Percentiles rank a stretch among this genome's conserved stretches.
Conservation (phyloP, 2,888 invertebrate species). For the Macaria liturata region DNA sequence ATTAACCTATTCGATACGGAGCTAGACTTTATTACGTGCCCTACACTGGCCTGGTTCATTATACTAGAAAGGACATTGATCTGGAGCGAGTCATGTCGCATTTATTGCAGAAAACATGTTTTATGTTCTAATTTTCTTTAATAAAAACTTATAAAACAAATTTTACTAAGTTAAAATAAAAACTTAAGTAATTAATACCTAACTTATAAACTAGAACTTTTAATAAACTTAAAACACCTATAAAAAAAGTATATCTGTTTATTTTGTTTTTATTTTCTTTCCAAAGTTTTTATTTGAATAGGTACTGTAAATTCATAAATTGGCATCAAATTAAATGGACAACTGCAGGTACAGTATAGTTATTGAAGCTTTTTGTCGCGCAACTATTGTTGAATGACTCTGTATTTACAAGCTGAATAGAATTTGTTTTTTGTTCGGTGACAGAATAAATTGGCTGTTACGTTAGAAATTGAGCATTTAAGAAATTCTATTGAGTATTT, state of each 20-base stretch:
- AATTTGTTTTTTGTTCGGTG: slow-evolving; percentile 8
- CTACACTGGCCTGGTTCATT: slow-evolving; percentile 11
- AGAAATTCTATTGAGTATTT: slow-evolving; percentile 1
- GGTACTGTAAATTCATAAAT: slow-evolving; percentile 3
- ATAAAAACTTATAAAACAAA: too few relatives aligned
- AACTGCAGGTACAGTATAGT: too few relatives aligned
- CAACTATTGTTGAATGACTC: not conserved
- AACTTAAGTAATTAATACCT: too few relatives aligned
- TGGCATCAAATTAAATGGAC: slow-evolving; percentile 2
- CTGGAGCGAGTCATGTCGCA: not conserved
- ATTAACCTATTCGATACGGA: slow-evolving; percentile 25
- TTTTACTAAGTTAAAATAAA: too few relatives aligned
- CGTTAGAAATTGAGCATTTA: slow-evolving; percentile 6
- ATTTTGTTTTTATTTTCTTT: not conserved
- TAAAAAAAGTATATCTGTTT: too few relatives aligned
- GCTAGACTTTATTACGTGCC: slow-evolving; percentile 7
- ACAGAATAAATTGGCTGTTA: slow-evolving; percentile 10
- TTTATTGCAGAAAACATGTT: not conserved
- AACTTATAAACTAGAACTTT: too few relatives aligned
- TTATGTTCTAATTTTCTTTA: slow-evolving; percentile 2
- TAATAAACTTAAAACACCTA: too few relatives aligned
- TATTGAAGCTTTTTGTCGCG: too few relatives aligned
- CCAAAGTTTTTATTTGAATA: not conserved
- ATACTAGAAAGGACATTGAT: slow-evolving; percentile 15
- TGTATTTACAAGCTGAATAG: slow-evolving; percentile 1